phyloP scores from a whole-genome alignment of 1,140 invertebrate genomes.

The Neodiprion lecontei region DNA sequence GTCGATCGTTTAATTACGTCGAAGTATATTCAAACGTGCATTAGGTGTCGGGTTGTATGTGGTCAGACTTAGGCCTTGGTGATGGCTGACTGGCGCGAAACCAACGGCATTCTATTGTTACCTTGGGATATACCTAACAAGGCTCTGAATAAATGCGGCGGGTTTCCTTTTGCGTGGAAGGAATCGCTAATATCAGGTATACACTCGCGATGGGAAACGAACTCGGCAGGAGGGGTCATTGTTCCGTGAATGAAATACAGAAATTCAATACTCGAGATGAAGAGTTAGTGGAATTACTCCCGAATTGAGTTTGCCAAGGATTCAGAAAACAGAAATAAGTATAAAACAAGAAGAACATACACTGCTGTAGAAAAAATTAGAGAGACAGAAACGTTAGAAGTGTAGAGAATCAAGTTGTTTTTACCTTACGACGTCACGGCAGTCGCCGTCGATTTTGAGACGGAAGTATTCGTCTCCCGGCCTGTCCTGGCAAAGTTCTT shows the following conservation, averaged over 20 bases:
- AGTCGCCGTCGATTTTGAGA: constrained; percentile 82
- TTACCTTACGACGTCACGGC: constrained; percentile 91
- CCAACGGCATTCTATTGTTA: constrained; percentile 5
- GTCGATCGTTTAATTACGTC: neutral
- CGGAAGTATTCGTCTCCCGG: constrained; percentile 91
- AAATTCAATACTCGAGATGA: no score
- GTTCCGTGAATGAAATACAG: no score
- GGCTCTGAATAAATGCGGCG: neutral
- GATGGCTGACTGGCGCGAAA: neutral
- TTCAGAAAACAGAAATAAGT: no score
- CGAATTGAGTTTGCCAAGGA: no score
- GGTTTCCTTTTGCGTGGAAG: neutral
- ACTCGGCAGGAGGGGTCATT: no score
- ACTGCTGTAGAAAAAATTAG: no score
- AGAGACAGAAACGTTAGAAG: no score
- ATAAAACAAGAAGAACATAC: no score
- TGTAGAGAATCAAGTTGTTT: constrained; percentile 8
- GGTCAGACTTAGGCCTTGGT: neutral
- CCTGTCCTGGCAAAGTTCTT: constrained; percentile 84
- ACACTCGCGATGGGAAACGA: no score
- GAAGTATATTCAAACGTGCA: neutral
- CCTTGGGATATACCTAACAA: neutral
- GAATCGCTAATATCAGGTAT: neutral
- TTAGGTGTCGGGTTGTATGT: neutral
- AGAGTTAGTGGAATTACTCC: no score